Base-by-base conservation (phyloP, 2,113 vertebrate species). In the Nibea albiflora region DNA sequence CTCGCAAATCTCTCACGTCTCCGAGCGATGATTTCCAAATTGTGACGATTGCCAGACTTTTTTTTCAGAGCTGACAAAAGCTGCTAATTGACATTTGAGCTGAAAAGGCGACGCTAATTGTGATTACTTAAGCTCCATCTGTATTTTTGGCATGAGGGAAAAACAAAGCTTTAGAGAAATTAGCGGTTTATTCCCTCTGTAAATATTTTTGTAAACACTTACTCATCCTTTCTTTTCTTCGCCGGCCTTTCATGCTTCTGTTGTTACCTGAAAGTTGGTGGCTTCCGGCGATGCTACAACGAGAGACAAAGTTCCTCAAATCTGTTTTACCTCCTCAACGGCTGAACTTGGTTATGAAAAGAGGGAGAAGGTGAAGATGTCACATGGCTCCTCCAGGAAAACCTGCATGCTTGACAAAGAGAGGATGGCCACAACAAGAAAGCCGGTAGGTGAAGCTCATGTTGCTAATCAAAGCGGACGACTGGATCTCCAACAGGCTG, bases 1-100 rank as follows among this genome's bases (percentile, higher is more conserved):
- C 22, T 53, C 20, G 28, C 53, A 54, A 46, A 19, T 47, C 72
- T 76, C 72, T 76, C 72, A 56, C 72, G 53, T n/a, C 39, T 70
- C 73, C 26, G 24, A 42, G 52, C 2, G n/a, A 50, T 3, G 17
- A 24, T 17, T 64, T 57, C 49, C 65, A 76, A 63, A 49, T 11
- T 24, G 57, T 46, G 31, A 19, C 1, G n/a, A 66, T 6, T 50
- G 42, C 46, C 64, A 60, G 54, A 26, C 31, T 19, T 42, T 53
- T 67, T 76, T 53, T 67, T 76, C 11, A 47, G 0, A 28, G 56
- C 20, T 8, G 20, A 46, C 42, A 46, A 53, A 61, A 62, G 20
- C 56, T 61, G 69, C 39, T 68, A 49, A 73, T 42, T 56, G 75
- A 65, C 28, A 26, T 78, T 54, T 5, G 26, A 56, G 49, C 24